phyloP scores from a whole-genome alignment of 1,140 invertebrate genomes.

The Penaeus japonicus region DNA sequence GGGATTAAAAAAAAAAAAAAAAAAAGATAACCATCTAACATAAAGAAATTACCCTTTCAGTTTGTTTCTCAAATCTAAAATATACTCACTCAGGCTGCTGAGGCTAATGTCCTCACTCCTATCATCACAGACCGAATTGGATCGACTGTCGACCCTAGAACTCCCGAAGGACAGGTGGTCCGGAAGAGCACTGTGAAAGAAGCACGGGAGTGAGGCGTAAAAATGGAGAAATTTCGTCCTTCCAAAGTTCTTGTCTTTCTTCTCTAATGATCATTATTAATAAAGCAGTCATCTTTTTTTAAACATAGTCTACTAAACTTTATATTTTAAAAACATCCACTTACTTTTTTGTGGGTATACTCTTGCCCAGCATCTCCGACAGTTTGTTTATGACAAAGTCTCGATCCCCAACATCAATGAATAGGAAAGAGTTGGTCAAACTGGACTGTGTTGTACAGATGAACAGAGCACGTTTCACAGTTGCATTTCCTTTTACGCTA shows the following conservation, averaged over 20 bases:
- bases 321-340: not conserved
- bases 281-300: no score
- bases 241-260: no score
- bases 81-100: conserved; percentile 45
- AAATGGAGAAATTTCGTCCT: no score
- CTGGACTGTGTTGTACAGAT: conserved; percentile 75
- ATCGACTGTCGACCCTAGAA: not conserved
- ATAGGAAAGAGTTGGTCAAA: conserved; percentile 81
- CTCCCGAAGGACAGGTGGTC: conserved; percentile 29
- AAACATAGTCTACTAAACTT: no score
- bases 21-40: no score
- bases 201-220: not conserved
- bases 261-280: no score
- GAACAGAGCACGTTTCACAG: conserved; percentile 81
- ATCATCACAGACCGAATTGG: conserved; percentile 49
- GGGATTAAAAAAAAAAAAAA: no score
- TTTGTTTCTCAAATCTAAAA: no score
- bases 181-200: conserved; percentile 17
- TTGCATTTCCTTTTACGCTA: conserved; percentile 69
- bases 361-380: conserved; percentile 80
- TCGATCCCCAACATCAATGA: conserved; percentile 86
- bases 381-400: conserved; percentile 91
- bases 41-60: no score
- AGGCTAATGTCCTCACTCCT: conserved; percentile 49
- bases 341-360: conserved; percentile 61